Base-by-base conservation (phyloP, 2,797 vertebrate genomes). In the Sebastes hubbsi region DNA sequence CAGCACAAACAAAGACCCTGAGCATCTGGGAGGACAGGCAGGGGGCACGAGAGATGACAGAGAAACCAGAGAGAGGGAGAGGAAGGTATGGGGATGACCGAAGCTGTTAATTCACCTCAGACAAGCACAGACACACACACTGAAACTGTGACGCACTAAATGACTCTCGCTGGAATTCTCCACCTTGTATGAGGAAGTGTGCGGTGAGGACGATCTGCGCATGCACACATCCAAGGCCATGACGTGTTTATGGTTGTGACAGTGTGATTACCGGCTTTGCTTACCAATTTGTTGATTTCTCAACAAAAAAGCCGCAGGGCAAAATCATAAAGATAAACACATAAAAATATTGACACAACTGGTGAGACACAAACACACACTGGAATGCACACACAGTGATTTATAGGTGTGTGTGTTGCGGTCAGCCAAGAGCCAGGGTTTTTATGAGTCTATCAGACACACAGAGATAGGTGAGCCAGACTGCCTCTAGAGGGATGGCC, bases 81-180 rank as follows among this genome's bases (percentile, higher is more conserved):
- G 74, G 56, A 69, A 85, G 83, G 70, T 32, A 32, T 32, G 38
- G 77, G 60, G 63, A 67, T 55, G 66, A 82, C 64, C 61, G 79
- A 77, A 90, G 71, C 74, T 80, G 82, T 70, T 87, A 75, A 83
- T 86, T 90, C 65, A 61, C 71, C 82, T 71, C 81, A 83, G 88
- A 88, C 95, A 94, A 91, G 93, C 81, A 90, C 91, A 92, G 91
- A 94, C 95, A 94, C 79, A 90, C 84, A 75, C 72, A 89, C 78
- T 90, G 92, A 95, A 94, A 96, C 94, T 93, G 86, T 95, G 93
- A 95, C 88, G 18, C 87, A 90, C 59, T n/a, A 5, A 79, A 7
- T 24, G 46, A 66, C 38, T 83, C 77, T 56, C 52, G 20, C 61
- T 66, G 76, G 83, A 84, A 82, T 80, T 66, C 80, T 76, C n/a